Conservation (phyloP, 2,797 vertebrate species). For the Crocidura indochinensis region DNA sequence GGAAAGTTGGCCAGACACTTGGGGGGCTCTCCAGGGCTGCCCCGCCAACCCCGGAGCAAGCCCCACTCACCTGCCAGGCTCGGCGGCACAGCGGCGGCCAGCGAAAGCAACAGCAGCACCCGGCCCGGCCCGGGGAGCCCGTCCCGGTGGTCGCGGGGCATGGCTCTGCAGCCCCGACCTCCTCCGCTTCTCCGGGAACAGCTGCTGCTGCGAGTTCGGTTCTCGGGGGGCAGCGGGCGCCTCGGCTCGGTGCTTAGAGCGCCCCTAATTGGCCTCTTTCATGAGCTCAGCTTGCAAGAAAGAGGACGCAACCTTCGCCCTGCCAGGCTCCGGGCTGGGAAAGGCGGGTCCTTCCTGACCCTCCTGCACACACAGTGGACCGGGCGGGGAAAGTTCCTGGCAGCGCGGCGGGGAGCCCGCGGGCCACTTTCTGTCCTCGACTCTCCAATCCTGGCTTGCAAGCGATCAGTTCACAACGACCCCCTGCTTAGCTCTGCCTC, state of each 20-base stretch:
- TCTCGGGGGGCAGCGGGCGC: neutral
- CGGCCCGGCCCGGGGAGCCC: neutral
- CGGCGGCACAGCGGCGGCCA: neutral
- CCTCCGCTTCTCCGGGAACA: neutral
- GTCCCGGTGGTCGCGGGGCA: conserved; percentile 78
- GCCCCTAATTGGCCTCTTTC: conserved; percentile 57
- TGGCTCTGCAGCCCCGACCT: conserved; percentile 57
- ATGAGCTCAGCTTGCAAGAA: conserved; percentile 44
- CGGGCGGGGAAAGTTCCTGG: neutral
- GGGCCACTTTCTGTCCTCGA: neutral
- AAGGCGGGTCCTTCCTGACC: conserved; percentile 78
- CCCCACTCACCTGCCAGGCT: conserved; percentile 71
- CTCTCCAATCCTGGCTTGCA: neutral
- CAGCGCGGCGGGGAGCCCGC: neutral
- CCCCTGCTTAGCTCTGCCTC: neutral
- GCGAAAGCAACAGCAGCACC: conserved; percentile 2
- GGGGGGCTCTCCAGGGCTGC: neutral
- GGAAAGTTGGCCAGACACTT: too few species aligned
- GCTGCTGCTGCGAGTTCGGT: too few species aligned
- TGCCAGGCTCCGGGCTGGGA: neutral
- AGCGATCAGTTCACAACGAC: neutral
- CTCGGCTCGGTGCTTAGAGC: neutral
- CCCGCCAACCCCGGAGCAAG: neutral
- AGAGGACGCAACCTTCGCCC: conserved; percentile 62
- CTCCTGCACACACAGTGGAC: conserved; percentile 58